Base-by-base conservation (phyloP, 1,140 invertebrate genomes). In the Harpegnathos saltator region DNA sequence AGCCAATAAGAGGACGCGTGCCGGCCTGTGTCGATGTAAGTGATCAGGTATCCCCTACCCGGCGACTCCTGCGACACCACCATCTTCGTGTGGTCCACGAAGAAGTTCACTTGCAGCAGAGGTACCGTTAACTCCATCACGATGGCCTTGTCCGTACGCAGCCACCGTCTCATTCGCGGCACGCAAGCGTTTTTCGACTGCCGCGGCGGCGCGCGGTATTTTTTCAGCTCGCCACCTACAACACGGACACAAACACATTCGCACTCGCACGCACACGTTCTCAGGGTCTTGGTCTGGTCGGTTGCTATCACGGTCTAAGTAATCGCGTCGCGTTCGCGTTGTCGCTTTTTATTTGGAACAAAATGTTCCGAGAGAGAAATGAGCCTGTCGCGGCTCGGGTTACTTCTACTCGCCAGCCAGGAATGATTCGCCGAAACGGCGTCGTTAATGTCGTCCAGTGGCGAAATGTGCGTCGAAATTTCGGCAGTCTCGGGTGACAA, bases 61-160 rank as follows among this genome's bases (percentile, higher is more conserved):
- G 80, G 65, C 0, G 89, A 84, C 22, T 95, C 96, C 95, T 96
- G 80, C 95, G 92, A 97, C 1, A 97, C 92, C 75, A 97, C 97
- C 22, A 97, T 94, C 91, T 97, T 97, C 9, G 96, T 96, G 90
- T 97, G 97, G 90, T 97, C 97, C 90, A 97, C 97, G 92, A 97
- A 97, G 91, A 94, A 94, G 62, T 97, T 97, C n/a, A 97, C 96
- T 95, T 97, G 95, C n/a, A 94, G 75, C 12, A 93, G 85, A 0
- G 92, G 92, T n/a, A 91, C 90, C 7, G 90, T 93, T 15, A 97
- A 92, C 86, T 97, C 96, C 91, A 97, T 95, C 14, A 97, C 95
- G 71, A 97, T 97, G n/a, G 96, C 97, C 85, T 96, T 96, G 66
- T 95, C 95, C 1, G 97, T 97, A 62, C 97, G 93, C 87, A 97